Conservation (phyloP, 2,888 invertebrate species). For the Heliconius erato region DNA sequence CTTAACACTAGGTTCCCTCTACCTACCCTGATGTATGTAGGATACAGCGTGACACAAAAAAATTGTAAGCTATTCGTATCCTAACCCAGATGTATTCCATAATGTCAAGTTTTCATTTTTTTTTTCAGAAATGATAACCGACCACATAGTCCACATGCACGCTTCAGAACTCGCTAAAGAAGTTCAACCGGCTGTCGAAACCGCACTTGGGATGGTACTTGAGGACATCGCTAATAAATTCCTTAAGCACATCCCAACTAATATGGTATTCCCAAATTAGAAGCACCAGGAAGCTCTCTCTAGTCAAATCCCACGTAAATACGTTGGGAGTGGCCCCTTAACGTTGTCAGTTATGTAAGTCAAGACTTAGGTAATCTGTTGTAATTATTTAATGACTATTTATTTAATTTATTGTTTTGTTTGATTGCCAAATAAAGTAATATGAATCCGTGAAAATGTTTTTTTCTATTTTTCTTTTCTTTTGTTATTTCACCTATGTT, state of each 20-base stretch:
- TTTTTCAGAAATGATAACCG: slow-evolving; percentile 85
- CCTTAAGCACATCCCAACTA: slow-evolving; percentile 77
- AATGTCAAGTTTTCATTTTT: neutral
- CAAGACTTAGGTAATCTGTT: neutral
- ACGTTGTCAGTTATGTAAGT: too few relatives aligned
- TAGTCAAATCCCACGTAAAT: slow-evolving; percentile 33
- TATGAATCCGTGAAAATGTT: neutral
- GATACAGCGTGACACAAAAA: too few relatives aligned
- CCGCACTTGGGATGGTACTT: slow-evolving; percentile 85
- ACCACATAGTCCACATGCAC: slow-evolving; percentile 86
- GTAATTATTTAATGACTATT: slow-evolving; percentile 2
- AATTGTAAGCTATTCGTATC: too few relatives aligned
- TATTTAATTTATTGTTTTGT: slow-evolving; percentile 27
- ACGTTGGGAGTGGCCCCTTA: neutral
- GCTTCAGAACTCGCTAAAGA: slow-evolving; percentile 84
- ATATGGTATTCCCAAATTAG: slow-evolving; percentile 80
- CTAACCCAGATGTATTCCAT: too few relatives aligned
- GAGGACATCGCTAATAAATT: slow-evolving; percentile 86
- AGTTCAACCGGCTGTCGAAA: slow-evolving; percentile 86
- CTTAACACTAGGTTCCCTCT: too few relatives aligned
- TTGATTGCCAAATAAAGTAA: neutral
- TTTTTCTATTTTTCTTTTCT: neutral
- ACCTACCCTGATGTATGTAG: too few relatives aligned
- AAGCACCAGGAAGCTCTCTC: slow-evolving; percentile 13
- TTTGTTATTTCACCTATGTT: neutral